Evolutionary conservation across 2,888 invertebrate genomes (phyloP).

Genomic region (Imbricaverruca yamaguchii): DNA sequence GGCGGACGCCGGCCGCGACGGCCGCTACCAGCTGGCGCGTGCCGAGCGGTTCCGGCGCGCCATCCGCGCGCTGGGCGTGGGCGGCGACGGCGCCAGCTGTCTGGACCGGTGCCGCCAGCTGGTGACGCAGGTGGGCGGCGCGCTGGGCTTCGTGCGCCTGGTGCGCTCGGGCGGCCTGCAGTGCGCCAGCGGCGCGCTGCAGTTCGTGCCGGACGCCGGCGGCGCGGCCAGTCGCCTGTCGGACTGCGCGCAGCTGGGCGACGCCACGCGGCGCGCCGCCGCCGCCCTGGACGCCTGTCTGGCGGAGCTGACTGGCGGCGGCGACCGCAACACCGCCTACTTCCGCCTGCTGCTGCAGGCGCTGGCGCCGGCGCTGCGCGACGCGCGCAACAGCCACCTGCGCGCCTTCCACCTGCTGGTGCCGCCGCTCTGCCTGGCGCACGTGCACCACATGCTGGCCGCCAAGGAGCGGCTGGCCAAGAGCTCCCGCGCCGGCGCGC

Average conservation of each 20-base stretch:
- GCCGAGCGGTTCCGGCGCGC: conserved; percentile 90
- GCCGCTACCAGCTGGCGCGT: conserved; percentile 61
- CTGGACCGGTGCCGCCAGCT: conserved; percentile 87
- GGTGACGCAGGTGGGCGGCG: conserved; percentile 93
- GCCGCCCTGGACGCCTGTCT: conserved; percentile 69
- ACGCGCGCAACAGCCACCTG: conserved; percentile 77
- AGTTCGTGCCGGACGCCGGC: conserved; percentile 66
- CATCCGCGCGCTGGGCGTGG: conserved; percentile 76
- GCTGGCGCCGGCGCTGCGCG: conserved; percentile 79
- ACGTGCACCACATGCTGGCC: conserved; percentile 82
- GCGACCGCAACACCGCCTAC: conserved; percentile 81
- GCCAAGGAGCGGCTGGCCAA: conserved; percentile 89
- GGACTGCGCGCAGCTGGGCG: neutral
- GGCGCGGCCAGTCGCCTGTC: neutral
- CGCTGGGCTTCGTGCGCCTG: conserved; percentile 90
- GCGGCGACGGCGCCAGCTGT: conserved; percentile 73
- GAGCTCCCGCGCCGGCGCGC: conserved; percentile 75
- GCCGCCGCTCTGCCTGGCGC: conserved; percentile 88
- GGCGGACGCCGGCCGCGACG: conserved; percentile 65
- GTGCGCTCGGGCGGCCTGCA: conserved; percentile 88
- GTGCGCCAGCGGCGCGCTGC: conserved; percentile 81
- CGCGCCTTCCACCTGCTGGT: conserved; percentile 87
- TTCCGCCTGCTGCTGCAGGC: conserved; percentile 81
- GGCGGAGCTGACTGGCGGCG: conserved; percentile 67
- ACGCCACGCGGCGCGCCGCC: conserved; percentile 51